phyloP scores from a whole-genome alignment of 2,113 vertebrate species.

The Oryzias curvinotus region DNA sequence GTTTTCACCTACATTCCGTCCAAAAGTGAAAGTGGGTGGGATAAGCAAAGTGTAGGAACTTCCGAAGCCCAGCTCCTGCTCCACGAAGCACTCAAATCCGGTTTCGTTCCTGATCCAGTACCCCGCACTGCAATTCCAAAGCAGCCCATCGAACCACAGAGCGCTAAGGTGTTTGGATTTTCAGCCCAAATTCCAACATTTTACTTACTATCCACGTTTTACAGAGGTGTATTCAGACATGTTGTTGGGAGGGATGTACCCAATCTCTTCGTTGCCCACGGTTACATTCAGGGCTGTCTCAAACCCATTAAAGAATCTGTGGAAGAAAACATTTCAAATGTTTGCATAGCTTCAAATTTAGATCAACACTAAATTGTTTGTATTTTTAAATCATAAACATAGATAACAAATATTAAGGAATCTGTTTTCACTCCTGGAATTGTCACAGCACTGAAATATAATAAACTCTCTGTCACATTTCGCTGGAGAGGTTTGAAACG shows the following conservation, averaged over 20 bases:
- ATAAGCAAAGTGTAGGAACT: slow-evolving; percentile 83
- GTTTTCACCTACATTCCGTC: slow-evolving; percentile 34
- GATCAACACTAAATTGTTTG: no score
- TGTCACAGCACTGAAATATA: no score
- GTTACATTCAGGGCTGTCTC: slow-evolving; percentile 23
- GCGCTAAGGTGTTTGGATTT: background rate
- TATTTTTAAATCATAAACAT: no score
- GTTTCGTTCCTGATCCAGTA: slow-evolving; percentile 2
- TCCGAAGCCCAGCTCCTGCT: slow-evolving; percentile 76
- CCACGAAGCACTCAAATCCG: slow-evolving; percentile 17
- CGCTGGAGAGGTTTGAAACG: no score
- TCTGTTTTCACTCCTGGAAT: no score
- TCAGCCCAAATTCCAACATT: background rate
- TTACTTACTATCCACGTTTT: slow-evolving; percentile 62
- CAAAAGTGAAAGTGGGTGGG: slow-evolving; percentile 39
- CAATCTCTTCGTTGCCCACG: fast-evolving
- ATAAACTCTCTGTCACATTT: no score
- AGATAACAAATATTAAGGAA: no score
- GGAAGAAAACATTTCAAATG: background rate
- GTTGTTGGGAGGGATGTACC: background rate
- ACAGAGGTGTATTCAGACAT: slow-evolving; percentile 47
- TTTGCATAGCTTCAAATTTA: no score
- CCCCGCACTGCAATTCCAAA: slow-evolving; percentile 30
- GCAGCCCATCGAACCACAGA: no score
- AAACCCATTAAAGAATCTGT: slow-evolving; percentile 65